Evolutionary conservation across 2,113 vertebrate species (phyloP).

Genomic region (Mormyrus iriodes): DNA sequence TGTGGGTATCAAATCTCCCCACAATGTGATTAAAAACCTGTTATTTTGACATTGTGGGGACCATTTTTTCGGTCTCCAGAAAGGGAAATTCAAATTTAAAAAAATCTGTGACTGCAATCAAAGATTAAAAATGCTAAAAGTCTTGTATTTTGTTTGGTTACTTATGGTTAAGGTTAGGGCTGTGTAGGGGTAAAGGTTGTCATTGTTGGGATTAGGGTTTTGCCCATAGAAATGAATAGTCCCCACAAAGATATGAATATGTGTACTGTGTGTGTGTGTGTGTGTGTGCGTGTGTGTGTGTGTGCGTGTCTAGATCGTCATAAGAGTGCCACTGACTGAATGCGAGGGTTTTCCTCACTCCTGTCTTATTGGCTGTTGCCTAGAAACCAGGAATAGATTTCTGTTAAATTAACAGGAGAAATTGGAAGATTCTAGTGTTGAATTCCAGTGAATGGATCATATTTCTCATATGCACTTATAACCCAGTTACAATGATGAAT

Average conservation of each 20-base stretch:
- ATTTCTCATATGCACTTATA: neutral
- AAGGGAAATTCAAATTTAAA: neutral
- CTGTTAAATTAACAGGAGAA: constrained; percentile 3
- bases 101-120: neutral
- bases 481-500: neutral
- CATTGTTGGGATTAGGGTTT: too few species aligned
- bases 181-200: neutral
- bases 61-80: neutral
- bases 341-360: constrained; percentile 5
- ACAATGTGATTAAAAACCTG: neutral
- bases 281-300: neutral
- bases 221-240: too few species aligned
- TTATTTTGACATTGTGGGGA: neutral
- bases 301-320: neutral
- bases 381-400: constrained; percentile 22
- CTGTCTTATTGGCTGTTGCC: constrained; percentile 19
- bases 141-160: neutral
- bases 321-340: neutral
- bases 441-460: neutral
- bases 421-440: neutral
- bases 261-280: neutral
- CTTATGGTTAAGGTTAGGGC: neutral
- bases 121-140: neutral
- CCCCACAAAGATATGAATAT: neutral
- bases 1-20: neutral